Conservation (phyloP, 2,113 vertebrate species). For the Tupaia tana region DNA sequence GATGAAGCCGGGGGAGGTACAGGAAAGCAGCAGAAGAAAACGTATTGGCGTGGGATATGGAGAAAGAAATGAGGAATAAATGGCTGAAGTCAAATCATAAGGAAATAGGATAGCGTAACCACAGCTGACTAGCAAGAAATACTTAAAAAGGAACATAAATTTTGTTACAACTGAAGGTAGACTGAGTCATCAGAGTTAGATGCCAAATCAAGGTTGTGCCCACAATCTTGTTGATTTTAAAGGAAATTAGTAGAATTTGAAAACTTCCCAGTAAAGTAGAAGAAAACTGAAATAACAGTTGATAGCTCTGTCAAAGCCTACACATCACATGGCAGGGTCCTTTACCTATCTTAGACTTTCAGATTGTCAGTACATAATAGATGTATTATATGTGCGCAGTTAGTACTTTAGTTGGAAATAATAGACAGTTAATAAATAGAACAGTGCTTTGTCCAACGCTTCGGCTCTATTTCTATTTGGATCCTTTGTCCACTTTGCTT, state of each 20-base stretch:
- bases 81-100: not conserved
- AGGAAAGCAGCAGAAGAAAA: not conserved
- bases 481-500: not conserved
- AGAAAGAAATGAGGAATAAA: not conserved
- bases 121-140: not conserved
- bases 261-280: not conserved
- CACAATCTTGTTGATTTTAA: not conserved
- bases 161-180: constrained; percentile 6
- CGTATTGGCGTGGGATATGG: not conserved
- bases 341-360: not conserved
- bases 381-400: not conserved
- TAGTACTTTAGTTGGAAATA: not conserved
- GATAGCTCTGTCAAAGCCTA: not conserved
- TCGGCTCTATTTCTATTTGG: not conserved
- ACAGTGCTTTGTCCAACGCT: not conserved
- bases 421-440: not conserved
- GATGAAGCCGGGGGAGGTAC: not conserved
- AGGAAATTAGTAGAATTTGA: constrained; percentile 28
- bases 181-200: constrained; percentile 1
- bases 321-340: not conserved
- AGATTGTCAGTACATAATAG: not conserved
- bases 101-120: not conserved
- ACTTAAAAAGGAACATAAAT: not conserved
- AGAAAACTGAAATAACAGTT: constrained; percentile 3
- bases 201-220: not conserved